Percentiles rank a stretch among this genome's conserved stretches.
Conservation (phyloP, 2,888 invertebrate genomes). For the Campoletis raptor region DNA sequence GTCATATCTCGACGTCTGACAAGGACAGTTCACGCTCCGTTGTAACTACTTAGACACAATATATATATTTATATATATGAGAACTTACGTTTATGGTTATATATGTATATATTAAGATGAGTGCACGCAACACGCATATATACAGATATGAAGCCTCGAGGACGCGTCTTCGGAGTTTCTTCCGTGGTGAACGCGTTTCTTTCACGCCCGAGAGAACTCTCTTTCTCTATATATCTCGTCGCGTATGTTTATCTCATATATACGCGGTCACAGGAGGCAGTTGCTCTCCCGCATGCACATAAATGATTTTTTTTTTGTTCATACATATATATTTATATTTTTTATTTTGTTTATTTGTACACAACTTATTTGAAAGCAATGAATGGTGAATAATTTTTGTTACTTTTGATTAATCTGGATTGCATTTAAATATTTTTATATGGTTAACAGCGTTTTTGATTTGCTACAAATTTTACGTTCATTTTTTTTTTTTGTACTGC, state of each 20-base stretch:
- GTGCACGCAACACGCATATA: not conserved
- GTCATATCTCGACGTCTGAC: slow-evolving; percentile 39
- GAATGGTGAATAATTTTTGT: not conserved
- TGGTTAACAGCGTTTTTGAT: too few relatives aligned
- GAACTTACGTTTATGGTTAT: not conserved
- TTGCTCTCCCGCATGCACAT: slow-evolving; percentile 18
- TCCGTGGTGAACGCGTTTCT: slow-evolving; percentile 68
- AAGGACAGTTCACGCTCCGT: slow-evolving; percentile 30
- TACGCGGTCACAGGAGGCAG: slow-evolving; percentile 48
- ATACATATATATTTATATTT: not conserved
- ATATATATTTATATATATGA: not conserved
- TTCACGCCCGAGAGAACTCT: slow-evolving; percentile 66
- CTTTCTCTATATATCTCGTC: slow-evolving; percentile 34
- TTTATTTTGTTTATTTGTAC: not conserved
- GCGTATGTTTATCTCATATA: not conserved
- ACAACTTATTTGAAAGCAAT: not conserved
- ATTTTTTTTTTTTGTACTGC: too few relatives aligned
- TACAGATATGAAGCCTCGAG: not conserved
- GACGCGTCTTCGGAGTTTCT: slow-evolving; percentile 47
- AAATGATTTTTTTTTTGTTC: not conserved
- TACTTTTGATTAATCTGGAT: not conserved
- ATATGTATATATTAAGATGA: not conserved
- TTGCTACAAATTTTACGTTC: too few relatives aligned
- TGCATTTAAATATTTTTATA: not conserved
- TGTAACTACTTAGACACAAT: slow-evolving; percentile 11